A percentile compares a stretch with the other conserved stretches of the same genome.
These are phyloP conservation scores for Dusona sp. DNA, from an alignment of 2,888 invertebrate species.

Conservation along the genomic window DNA sequence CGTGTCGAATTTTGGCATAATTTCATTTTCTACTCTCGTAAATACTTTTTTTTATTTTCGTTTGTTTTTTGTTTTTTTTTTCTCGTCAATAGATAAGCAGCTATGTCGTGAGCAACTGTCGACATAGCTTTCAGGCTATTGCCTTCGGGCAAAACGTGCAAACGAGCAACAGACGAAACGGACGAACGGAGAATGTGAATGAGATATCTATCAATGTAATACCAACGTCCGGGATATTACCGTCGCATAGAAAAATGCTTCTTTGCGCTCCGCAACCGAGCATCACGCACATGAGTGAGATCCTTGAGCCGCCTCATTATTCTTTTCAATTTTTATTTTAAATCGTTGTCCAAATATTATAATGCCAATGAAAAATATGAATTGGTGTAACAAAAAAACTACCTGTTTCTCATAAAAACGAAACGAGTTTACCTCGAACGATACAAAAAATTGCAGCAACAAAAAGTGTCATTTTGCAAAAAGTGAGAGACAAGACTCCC, in stretches of 20 bases:
- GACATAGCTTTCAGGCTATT: conserved; percentile 76
- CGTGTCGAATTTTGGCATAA: not conserved
- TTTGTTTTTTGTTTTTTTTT: conserved; percentile 27
- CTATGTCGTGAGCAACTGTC: conserved; percentile 78
- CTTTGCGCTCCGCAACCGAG: conserved; percentile 79
- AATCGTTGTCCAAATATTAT: not conserved
- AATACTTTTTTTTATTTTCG: not conserved
- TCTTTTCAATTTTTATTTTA: not conserved
- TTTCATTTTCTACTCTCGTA: not conserved
- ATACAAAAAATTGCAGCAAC: not conserved
- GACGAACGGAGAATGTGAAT: conserved; percentile 72
- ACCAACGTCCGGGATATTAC: conserved; percentile 78
- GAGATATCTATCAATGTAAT: conserved; percentile 82
- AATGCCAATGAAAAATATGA: not conserved
- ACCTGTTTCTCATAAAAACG: not conserved
- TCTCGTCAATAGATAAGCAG: conserved; percentile 75
- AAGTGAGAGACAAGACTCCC: not conserved
- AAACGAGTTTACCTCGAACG: not conserved
- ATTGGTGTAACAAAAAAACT: not conserved
- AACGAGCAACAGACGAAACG: conserved; percentile 69
- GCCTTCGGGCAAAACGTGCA: conserved; percentile 70
- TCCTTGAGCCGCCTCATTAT: not conserved
- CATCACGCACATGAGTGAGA: conserved; percentile 80
- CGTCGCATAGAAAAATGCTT: conserved; percentile 80
- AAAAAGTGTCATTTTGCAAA: not conserved